These are phyloP conservation scores for Patiria miniata DNA, from an alignment of 35 echinoderm and acorn worm species.

Conservation along the genomic window DNA sequence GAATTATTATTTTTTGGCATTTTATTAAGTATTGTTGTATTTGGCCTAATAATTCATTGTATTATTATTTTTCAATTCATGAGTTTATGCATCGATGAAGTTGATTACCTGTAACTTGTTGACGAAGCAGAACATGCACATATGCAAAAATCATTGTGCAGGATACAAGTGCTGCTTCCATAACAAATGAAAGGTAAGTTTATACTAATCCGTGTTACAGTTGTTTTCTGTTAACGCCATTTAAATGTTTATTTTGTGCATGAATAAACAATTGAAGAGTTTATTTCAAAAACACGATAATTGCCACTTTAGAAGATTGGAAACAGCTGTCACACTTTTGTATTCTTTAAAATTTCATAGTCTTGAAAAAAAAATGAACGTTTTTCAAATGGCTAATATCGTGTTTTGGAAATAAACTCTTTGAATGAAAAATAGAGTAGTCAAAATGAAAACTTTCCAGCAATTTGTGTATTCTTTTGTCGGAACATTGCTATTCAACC, in stretches of 20 bases:
- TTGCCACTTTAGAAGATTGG: no score
- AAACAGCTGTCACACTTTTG: no score
- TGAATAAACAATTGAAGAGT: no score
- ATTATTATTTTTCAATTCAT: constrained; percentile 7
- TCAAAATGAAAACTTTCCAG: neutral
- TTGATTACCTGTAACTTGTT: neutral
- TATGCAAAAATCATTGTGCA: neutral
- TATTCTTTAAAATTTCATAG: no score
- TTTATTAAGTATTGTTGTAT: neutral
- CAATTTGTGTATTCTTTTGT: neutral
- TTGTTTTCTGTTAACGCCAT: neutral
- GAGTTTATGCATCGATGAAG: no score
- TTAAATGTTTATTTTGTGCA: neutral
- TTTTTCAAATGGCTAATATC: no score
- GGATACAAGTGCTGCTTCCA: neutral
- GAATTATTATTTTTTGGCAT: constrained; percentile 5
- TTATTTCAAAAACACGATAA: no score
- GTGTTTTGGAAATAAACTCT: no score
- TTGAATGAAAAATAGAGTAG: no score
- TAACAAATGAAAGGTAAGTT: neutral
- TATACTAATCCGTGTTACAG: neutral
- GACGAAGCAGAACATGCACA: neutral
- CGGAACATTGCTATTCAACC: neutral
- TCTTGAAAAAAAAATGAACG: no score
- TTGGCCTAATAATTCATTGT: constrained; percentile 1